phyloP scores from a whole-genome alignment of 2,888 invertebrate genomes.

The Lomographa bimaculata region DNA sequence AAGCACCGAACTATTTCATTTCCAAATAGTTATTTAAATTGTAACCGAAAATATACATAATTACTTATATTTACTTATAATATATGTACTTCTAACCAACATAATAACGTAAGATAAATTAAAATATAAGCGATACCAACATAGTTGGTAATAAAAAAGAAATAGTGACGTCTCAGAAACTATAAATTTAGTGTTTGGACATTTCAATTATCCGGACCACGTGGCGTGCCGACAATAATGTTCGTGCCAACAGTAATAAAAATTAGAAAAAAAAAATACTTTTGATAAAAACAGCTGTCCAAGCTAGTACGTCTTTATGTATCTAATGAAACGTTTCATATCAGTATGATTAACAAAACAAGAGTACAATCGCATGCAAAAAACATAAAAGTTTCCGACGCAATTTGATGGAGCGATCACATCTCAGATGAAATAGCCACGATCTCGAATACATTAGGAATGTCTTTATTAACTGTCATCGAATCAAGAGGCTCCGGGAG shows the following conservation, averaged over 20 bases:
- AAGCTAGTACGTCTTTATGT: conserved; percentile 50
- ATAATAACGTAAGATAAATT: conserved; percentile 17
- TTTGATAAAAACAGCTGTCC: conserved; percentile 47
- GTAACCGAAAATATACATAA: too few relatives aligned
- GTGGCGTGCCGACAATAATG: conserved; percentile 76
- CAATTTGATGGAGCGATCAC: conserved; percentile 60
- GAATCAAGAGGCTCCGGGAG: conserved; percentile 73
- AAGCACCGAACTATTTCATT: too few relatives aligned
- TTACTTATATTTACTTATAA: too few relatives aligned
- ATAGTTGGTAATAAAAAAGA: conserved; percentile 58
- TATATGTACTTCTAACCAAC: too few relatives aligned
- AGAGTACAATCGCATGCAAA: conserved; percentile 47
- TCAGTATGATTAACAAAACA: conserved; percentile 41
- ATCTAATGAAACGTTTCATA: conserved; percentile 49
- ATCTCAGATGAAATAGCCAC: conserved; percentile 61
- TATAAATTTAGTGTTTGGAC: conserved; percentile 80
- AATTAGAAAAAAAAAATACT: conserved; percentile 59
- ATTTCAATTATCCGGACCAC: conserved; percentile 80
- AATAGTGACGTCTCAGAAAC: conserved; percentile 63
- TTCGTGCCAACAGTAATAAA: conserved; percentile 79
- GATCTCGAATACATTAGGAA: conserved; percentile 73
- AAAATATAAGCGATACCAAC: conserved; percentile 38
- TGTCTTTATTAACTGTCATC: conserved; percentile 82
- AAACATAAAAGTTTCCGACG: conserved; percentile 42
- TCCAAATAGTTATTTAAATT: neutral